Conservation (phyloP, 2,113 vertebrate genomes). For the Plotosus lineatus region DNA sequence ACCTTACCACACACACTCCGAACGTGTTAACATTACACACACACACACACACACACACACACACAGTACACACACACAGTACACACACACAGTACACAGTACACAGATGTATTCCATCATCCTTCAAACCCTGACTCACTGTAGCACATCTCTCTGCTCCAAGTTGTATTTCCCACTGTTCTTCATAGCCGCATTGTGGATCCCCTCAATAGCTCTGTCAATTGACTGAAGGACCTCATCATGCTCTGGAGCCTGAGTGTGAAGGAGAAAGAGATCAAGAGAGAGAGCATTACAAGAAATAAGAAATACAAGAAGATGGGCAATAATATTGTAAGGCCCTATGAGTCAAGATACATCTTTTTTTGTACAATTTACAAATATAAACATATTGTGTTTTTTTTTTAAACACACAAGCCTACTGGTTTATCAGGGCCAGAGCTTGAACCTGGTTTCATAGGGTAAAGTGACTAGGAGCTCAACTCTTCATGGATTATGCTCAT, state of each 20-base stretch:
- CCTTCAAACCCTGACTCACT: constrained; percentile 77
- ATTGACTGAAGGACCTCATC: constrained; percentile 96
- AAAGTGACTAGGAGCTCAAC: no score
- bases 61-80: not conserved
- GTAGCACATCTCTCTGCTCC: constrained; percentile 94
- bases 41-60: not conserved
- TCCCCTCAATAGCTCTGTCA: constrained; percentile 93
- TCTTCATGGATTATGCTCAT: no score
- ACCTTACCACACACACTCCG: not conserved
- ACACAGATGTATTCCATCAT: not conserved
- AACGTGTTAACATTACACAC: not conserved
- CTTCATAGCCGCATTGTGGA: constrained; percentile 94
- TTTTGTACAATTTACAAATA: no score
- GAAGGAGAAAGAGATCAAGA: not conserved
- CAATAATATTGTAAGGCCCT: no score
- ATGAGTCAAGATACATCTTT: no score
- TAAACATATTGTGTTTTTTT: no score
- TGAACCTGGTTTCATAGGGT: no score
- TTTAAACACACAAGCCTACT: no score
- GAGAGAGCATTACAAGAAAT: no score
- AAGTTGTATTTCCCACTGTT: constrained; percentile 97
- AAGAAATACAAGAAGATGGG: no score
- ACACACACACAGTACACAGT: no score
- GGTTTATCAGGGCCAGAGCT: no score
- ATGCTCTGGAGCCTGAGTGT: constrained; percentile 85